Conservation (phyloP, 2,797 vertebrate species). For the Capromys pilorides region DNA sequence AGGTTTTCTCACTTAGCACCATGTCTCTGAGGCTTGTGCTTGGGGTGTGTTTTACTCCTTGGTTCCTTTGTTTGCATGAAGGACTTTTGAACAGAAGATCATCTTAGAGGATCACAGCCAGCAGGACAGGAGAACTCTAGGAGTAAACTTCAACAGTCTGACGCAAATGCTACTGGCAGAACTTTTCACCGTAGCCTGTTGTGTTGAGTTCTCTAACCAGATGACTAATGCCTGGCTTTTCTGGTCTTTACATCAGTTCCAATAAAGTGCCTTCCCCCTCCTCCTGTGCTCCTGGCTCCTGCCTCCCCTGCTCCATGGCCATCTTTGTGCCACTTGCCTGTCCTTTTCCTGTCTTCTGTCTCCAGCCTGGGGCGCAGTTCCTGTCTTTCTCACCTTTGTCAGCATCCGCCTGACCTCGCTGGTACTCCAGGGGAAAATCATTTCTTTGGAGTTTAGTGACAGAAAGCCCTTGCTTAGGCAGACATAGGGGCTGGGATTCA, state of each 20-base stretch:
- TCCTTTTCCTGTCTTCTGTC: background rate
- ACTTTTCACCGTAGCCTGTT: background rate
- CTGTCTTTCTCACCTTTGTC: too few relatives aligned
- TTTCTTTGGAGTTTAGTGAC: background rate
- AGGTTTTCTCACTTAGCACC: background rate
- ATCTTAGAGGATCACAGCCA: background rate
- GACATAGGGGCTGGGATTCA: too few relatives aligned
- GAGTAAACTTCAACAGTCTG: background rate
- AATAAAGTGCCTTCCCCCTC: background rate
- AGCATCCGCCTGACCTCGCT: background rate
- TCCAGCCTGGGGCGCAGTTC: too few relatives aligned
- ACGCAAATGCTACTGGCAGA: background rate
- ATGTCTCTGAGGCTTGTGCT: constrained; percentile 13
- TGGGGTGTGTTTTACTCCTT: background rate
- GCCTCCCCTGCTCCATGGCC: background rate
- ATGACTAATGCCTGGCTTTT: background rate
- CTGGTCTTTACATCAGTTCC: background rate
- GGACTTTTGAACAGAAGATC: background rate
- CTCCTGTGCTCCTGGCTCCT: background rate
- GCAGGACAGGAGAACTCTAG: background rate
- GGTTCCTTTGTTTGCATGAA: background rate
- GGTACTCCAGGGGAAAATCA: background rate
- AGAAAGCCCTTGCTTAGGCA: too few relatives aligned
- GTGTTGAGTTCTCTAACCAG: background rate
- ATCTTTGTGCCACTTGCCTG: background rate